Evolutionary conservation across 1,140 invertebrate genomes (phyloP).

Genomic region (Rhizoglyphus robini): DNA sequence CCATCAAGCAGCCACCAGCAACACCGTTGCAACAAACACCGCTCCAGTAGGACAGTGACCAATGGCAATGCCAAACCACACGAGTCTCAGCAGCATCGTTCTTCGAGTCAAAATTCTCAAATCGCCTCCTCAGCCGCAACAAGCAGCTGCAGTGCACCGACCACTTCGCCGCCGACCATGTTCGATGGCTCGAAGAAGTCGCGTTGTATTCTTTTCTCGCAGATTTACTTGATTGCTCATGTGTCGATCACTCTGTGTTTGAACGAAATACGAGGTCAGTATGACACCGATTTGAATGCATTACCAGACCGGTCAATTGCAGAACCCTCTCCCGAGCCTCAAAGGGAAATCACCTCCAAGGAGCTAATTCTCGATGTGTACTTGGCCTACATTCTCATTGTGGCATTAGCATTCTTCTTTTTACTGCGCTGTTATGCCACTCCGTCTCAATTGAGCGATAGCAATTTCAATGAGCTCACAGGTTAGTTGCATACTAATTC

Average conservation of each 20-base stretch:
- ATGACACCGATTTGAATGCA: neutral
- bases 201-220: slow-evolving; percentile 16
- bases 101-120: neutral
- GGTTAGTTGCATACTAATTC: slow-evolving; percentile 1
- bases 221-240: slow-evolving; percentile 19
- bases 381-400: slow-evolving; percentile 13
- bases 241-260: slow-evolving; percentile 19
- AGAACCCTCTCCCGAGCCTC: neutral
- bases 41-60: neutral
- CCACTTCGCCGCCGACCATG: neutral
- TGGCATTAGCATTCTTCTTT: slow-evolving; percentile 19
- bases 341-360: neutral
- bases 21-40: neutral
- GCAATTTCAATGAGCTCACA: neutral
- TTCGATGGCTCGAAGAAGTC: slow-evolving; percentile 14
- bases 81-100: neutral
- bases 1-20: too few species aligned
- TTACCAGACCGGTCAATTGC: neutral
- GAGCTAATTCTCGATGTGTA: slow-evolving; percentile 14
- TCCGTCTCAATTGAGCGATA: neutral
- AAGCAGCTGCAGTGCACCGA: neutral
- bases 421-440: slow-evolving; percentile 19
- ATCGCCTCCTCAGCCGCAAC: neutral
- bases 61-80: neutral
- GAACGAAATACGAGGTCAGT: slow-evolving; percentile 8